Evolutionary conservation across 2,888 invertebrate species (phyloP), one percentile per base, ranked within the genome.

Genomic region (Hemaris fuciformis): DNA sequence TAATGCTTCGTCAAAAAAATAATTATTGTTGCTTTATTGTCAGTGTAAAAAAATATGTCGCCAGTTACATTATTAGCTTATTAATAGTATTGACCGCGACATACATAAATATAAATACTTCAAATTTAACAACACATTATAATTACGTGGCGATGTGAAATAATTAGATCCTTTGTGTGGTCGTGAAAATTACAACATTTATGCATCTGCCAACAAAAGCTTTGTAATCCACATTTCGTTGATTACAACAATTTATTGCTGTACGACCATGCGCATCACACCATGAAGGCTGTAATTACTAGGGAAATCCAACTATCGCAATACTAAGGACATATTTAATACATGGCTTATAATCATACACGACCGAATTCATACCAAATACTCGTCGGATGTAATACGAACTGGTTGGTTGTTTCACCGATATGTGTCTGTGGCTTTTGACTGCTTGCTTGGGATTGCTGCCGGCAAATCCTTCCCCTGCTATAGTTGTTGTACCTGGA

Each of bases 281-380:
- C 84, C 91, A 91, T 91, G 91, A 92, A 92, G 91, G 91, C 85
- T 89, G 75, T 76, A 80, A 81, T 88, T 83, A 86, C 88, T 85
- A 82, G 87, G 90, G 88, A 81, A 91, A 91, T 90, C 89, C 89
- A 82, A 77, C 75, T 80, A 82, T 86, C 79, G 79, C 72, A 73
- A 73, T 69, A 77, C 73, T 83, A 88, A 89, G 86, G 84, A 83
- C 84, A 82, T 81, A 88, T 89, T 89, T 88, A 89, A 88, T 85
- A 79, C 81, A 66, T 67, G 66, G 73, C 75, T 79, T 81, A 81
- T 31, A 53, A 31, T 18, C 53, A 31, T 31, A 20, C 38, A 13
- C 25, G 1, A 31, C 22, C 25, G 53, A 31, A 23, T 56, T 41
- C 46, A 46, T 18, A 31, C 27, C 42, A 56, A 53, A 53, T 53